Base-by-base conservation (phyloP, 2,113 vertebrate species). In the Morone chrysops region DNA sequence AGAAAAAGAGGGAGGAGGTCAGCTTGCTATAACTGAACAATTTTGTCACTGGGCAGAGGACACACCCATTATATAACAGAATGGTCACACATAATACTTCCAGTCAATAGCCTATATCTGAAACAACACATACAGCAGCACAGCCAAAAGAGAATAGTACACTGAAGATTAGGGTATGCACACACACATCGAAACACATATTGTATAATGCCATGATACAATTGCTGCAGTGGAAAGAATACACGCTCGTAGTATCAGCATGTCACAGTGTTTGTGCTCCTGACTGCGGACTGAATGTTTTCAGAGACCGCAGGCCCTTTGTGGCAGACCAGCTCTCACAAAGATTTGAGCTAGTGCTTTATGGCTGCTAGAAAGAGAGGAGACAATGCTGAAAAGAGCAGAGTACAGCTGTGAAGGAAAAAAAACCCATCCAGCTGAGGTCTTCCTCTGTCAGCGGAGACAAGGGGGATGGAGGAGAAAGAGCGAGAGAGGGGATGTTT, bases 21-120 rank as follows among this genome's bases (percentile, higher is more conserved):
- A 71, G 22, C 48, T 66, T 47, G 8, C 69, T 78, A 67, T 70
- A 77, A 88, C 50, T 75, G 66, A 87, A 76, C 22, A 57, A 41
- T 73, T 77, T 84, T 75, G 72, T 86, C 80, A 80, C 41, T 70
- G 72, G 72, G 51, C 78, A 84, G 63, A 65, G 75, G 71, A 87
- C 86, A 83, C 68, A 75, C 51, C 56, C 76, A 77, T 94, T 92
- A 87, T 70, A 74, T 87, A 90, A 93, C 38, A 43, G 22, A 69
- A 41, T 20, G 74, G 74, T 68, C 84, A 12, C 72, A 76, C 77
- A 87, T 56, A 72, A 81, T 38, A 65, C 50, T 0, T 16, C 61
- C 71, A 81, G 79, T 86, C 81, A 75, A 81, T 70, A 20, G 53
- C 73, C 67, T 65, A 17, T 18, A 22, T 88, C 11, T 63, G 71